Conservation (phyloP, 2,888 invertebrate genomes). For the Dioctria rufipes region DNA sequence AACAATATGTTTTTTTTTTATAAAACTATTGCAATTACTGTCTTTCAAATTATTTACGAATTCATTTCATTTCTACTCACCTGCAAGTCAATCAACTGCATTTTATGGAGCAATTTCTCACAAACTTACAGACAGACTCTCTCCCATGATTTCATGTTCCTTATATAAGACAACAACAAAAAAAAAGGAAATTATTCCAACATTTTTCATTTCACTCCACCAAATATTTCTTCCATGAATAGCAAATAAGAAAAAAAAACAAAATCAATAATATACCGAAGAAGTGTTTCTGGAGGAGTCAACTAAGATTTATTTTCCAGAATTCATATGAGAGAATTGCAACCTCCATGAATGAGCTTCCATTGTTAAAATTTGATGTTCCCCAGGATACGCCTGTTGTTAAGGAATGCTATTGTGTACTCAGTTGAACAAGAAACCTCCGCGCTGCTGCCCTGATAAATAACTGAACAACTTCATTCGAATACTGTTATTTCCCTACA, state of each 20-base stretch:
- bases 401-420: slow-evolving; percentile 16
- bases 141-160: no score
- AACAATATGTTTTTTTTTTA: no score
- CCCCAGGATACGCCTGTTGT: slow-evolving; percentile 9
- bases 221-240: slow-evolving; percentile 22
- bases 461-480: slow-evolving; percentile 39
- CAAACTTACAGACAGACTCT: no score
- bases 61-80: no score
- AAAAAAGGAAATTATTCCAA: no score
- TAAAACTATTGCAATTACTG: no score
- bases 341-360: not conserved
- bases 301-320: not conserved
- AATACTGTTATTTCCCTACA: not conserved
- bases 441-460: not conserved
- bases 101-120: no score
- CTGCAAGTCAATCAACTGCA: no score
- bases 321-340: not conserved
- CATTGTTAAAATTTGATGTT: slow-evolving; percentile 36
- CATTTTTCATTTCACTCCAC: not conserved
- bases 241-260: not conserved
- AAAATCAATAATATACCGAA: slow-evolving; percentile 31
- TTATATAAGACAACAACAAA: no score
- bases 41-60: no score
- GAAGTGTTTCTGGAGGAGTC: not conserved
- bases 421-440: slow-evolving; percentile 6